phyloP scores from a whole-genome alignment of 2,797 vertebrate genomes.

The Muraenolepis orangiensis region DNA sequence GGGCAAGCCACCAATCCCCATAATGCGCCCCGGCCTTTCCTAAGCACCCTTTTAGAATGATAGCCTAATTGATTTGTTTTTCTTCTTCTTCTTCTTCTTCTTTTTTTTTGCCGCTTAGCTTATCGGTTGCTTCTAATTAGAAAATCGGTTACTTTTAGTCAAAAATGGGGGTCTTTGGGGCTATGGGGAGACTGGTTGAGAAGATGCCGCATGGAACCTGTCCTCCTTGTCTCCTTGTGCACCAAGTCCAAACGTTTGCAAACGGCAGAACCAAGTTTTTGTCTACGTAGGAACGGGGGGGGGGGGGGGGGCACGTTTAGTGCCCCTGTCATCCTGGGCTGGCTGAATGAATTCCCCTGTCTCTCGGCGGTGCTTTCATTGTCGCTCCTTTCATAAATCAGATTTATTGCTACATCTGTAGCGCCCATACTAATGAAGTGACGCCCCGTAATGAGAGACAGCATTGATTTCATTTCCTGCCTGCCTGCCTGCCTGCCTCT shows the following conservation, averaged over 20 bases:
- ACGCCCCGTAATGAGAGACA: slow-evolving; percentile 57
- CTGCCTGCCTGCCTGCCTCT: too few species aligned
- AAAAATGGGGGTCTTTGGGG: too few species aligned
- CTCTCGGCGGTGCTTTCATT: slow-evolving; percentile 37
- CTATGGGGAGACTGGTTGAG: too few species aligned
- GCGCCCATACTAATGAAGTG: slow-evolving; percentile 69
- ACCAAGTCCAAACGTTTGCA: slow-evolving; percentile 20
- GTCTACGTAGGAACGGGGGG: not conserved
- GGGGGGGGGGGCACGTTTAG: not conserved
- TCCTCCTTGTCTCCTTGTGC: slow-evolving; percentile 10
- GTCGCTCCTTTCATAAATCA: slow-evolving; percentile 61
- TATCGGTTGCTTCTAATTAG: not conserved
- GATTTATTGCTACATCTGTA: slow-evolving; percentile 69
- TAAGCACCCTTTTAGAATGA: not conserved
- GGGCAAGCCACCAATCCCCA: too few species aligned
- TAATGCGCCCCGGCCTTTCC: not conserved
- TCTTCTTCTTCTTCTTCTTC: too few species aligned
- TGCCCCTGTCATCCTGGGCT: slow-evolving; percentile 39
- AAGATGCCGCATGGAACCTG: not conserved
- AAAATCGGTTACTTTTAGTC: slow-evolving; percentile 1
- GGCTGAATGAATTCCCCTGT: slow-evolving; percentile 36
- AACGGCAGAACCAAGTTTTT: not conserved
- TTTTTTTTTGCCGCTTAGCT: not conserved
- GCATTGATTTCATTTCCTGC: slow-evolving; percentile 76
- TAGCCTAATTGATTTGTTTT: not conserved